A percentile compares a stretch with the other conserved stretches of the same genome.
phyloP scores from a whole-genome alignment of 1,140 invertebrate genomes.

The Mercenaria mercenaria region DNA sequence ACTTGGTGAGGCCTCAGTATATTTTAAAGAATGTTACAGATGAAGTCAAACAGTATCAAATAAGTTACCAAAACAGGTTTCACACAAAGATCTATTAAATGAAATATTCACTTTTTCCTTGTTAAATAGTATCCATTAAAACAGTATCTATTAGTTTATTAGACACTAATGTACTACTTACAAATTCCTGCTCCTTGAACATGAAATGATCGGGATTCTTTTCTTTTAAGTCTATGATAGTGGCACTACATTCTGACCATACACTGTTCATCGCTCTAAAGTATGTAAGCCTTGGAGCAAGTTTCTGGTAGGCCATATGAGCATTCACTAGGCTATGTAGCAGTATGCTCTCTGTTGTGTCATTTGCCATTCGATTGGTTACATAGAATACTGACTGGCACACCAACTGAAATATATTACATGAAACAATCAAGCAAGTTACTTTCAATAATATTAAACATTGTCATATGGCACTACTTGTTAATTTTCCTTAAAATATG shows the following conservation, averaged over 20 bases:
- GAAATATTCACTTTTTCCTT: too few relatives aligned
- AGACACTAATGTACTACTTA: constrained; percentile 11
- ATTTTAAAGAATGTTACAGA: too few relatives aligned
- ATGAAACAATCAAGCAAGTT: too few relatives aligned
- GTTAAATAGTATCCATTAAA: too few relatives aligned
- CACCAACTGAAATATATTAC: constrained; percentile 29
- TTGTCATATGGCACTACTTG: too few relatives aligned
- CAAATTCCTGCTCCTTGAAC: constrained; percentile 55
- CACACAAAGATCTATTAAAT: too few relatives aligned
- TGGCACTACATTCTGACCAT: constrained; percentile 54
- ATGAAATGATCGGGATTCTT: constrained; percentile 48
- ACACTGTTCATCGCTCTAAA: constrained; percentile 50
- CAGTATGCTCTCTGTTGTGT: not conserved
- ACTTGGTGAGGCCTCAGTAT: too few relatives aligned
- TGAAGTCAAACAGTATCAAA: too few relatives aligned
- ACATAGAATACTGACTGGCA: constrained; percentile 7
- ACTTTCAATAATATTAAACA: too few relatives aligned
- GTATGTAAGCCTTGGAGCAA: constrained; percentile 38
- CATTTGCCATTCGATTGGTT: not conserved
- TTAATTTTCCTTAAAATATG: not conserved
- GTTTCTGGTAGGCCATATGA: constrained; percentile 38
- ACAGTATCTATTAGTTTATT: too few relatives aligned
- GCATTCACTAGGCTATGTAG: constrained; percentile 4
- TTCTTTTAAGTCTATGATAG: not conserved
- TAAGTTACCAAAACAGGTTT: too few relatives aligned